A percentile compares a stretch with the other conserved stretches of the same genome.
These are phyloP conservation scores for Petroica traversi DNA, from an alignment of 2,113 vertebrate species.

Conservation along the genomic window DNA sequence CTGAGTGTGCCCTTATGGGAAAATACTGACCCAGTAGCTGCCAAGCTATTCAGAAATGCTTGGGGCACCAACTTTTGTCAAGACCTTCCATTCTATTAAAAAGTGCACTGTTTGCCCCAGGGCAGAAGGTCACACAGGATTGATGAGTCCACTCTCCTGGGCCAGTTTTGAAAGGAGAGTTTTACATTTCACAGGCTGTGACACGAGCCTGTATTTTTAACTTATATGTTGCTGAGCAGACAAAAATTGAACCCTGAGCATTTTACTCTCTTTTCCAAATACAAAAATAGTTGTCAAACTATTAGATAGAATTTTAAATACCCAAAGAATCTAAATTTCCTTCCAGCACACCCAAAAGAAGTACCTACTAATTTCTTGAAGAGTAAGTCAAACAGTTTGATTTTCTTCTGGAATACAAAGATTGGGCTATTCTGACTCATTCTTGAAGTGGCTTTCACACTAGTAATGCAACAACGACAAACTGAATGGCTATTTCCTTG, in stretches of 20 bases:
- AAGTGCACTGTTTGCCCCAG: neutral
- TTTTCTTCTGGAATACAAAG: neutral
- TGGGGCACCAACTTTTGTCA: neutral
- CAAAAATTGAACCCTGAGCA: neutral
- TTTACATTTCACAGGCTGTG: neutral
- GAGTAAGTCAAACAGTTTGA: neutral
- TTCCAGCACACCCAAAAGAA: neutral
- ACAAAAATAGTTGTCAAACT: neutral
- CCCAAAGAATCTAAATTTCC: neutral
- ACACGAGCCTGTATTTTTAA: neutral
- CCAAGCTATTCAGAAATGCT: neutral
- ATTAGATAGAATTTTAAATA: neutral
- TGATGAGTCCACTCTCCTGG: neutral
- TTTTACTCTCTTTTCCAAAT: neutral
- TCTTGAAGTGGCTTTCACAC: neutral
- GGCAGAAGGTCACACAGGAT: neutral
- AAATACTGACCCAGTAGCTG: neutral
- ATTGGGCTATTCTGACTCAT: neutral
- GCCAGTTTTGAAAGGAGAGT: neutral
- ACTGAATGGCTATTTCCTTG: neutral
- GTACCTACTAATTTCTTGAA: neutral
- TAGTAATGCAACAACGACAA: neutral
- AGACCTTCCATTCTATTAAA: neutral
- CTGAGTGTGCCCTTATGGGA: neutral
- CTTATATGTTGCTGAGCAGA: neutral